These are phyloP conservation scores for Limnephilus lunatus DNA, from an alignment of 2,888 invertebrate genomes.

Conservation along the genomic window DNA sequence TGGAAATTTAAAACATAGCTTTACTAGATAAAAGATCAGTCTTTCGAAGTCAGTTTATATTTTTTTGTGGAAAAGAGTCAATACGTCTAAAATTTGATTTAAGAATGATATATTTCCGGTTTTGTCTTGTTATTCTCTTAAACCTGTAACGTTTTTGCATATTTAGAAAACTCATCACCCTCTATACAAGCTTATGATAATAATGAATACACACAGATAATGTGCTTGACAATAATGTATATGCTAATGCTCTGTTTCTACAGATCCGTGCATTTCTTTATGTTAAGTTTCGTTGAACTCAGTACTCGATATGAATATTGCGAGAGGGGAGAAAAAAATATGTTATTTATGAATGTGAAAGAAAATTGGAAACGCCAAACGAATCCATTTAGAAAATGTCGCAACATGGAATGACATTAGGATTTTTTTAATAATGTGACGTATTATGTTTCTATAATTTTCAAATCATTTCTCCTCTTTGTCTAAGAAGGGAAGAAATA, in stretches of 20 bases:
- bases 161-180: not conserved
- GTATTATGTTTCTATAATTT: too few species aligned
- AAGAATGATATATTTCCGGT: too few species aligned
- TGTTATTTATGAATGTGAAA: slow-evolving; percentile 22
- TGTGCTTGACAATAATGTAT: slow-evolving; percentile 20
- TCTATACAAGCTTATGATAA: not conserved
- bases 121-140: too few species aligned
- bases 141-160: not conserved
- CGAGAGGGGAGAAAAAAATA: not conserved
- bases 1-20: too few species aligned
- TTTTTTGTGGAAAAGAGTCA: too few species aligned
- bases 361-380: slow-evolving; percentile 19
- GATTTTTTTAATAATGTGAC: not conserved
- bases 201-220: slow-evolving; percentile 27
- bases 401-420: not conserved
- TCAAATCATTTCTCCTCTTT: too few species aligned
- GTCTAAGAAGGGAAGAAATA: too few species aligned
- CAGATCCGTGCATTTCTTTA: slow-evolving; percentile 46
- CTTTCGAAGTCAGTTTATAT: too few species aligned
- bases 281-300: slow-evolving; percentile 46
- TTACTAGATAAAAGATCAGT: too few species aligned
- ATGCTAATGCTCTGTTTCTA: slow-evolving; percentile 35
- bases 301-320: not conserved
- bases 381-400: slow-evolving; percentile 11
- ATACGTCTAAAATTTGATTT: too few species aligned